A percentile compares a stretch with the other conserved stretches of the same genome.
Evolutionary conservation across 2,113 vertebrate species (phyloP).

Genomic region (Ornithorhynchus anatinus): DNA sequence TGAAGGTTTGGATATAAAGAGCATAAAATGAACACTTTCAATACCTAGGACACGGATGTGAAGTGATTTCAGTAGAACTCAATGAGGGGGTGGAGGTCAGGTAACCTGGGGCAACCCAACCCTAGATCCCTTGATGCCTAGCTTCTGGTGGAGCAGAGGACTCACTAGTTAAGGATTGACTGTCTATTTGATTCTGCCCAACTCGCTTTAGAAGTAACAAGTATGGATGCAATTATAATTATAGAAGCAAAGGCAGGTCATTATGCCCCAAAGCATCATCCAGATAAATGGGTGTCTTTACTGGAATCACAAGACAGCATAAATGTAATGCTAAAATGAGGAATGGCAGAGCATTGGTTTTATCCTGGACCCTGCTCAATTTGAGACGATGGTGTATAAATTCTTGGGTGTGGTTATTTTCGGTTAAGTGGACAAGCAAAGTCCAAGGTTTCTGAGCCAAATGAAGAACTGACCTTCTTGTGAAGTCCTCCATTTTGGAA

Average conservation of each 20-base stretch:
- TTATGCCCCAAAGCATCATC: constrained; percentile 47
- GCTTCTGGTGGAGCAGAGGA: too few relatives aligned
- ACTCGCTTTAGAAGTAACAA: constrained; percentile 45
- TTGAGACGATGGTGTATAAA: constrained; percentile 18
- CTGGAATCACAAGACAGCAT: constrained; percentile 37
- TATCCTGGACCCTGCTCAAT: constrained; percentile 27
- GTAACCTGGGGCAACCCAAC: not conserved
- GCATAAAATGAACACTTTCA: too few relatives aligned
- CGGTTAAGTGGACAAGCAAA: too few relatives aligned
- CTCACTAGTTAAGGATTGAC: constrained; percentile 29
- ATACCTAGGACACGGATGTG: too few relatives aligned
- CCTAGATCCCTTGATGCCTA: too few relatives aligned
- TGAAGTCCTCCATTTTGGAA: too few relatives aligned
- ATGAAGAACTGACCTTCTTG: too few relatives aligned
- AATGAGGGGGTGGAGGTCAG: not conserved
- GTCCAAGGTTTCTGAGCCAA: too few relatives aligned
- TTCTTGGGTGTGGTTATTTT: too few relatives aligned
- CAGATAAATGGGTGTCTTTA: constrained; percentile 21
- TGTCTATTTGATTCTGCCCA: constrained; percentile 16
- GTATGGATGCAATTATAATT: constrained; percentile 34
- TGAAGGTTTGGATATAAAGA: not conserved
- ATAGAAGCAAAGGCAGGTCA: constrained; percentile 46
- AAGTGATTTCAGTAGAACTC: too few relatives aligned
- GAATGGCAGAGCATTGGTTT: too few relatives aligned
- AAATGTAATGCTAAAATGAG: constrained; percentile 26